Evolutionary conservation across 2,888 invertebrate genomes (phyloP), one percentile per base, ranked within the genome.

Genomic region (Rhyacophila evoluta): DNA sequence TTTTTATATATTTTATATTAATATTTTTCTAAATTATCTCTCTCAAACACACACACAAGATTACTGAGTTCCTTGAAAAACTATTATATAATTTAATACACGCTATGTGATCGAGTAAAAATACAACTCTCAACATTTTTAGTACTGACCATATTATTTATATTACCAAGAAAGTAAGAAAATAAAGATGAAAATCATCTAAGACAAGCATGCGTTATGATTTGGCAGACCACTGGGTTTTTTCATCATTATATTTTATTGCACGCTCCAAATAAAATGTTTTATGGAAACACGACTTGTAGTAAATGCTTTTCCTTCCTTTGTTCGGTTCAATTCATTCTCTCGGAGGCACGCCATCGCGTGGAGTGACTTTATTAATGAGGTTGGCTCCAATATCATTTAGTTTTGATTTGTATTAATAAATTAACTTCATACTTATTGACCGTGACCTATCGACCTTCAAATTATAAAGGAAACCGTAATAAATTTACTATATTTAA

Each of bases 221-320:
- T 55, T 55, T 55, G 10, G 19, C 19, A 55, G 19, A 25, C 5
- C 8, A 19, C 25, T 6, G 55, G 19, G 25, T 55, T 55, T 69
- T 69, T 69, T 15, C n/a, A 11, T 69, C 69, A 29, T 69, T 69
- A 29, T 69, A n/a, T 69, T 69, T 69, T 69, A 69, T 69, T 69
- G 15, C 69, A 33, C 15, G 69, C 69, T 69, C 19, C n/a, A 15
- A 29, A 33, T 5, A 27, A 69, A 69, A 11, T 28, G 10, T 55
- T 41, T 55, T 55, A 15, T 55, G 15, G 8, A 55, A 55, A 55
- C 55, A 39, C 12, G 39, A 39, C 39, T 39, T 39, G 10, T 39
- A 15, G 15, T 8, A 25, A 55, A 55, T 55, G 55, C 55, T 25
- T 55, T 55, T 55, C 55, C 55, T 55, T 19, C 19, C 55, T 55